A percentile compares a stretch with the other conserved stretches of the same genome.
Conservation (phyloP, 2,888 invertebrate species). For the Phragmatobia fuliginosa region DNA sequence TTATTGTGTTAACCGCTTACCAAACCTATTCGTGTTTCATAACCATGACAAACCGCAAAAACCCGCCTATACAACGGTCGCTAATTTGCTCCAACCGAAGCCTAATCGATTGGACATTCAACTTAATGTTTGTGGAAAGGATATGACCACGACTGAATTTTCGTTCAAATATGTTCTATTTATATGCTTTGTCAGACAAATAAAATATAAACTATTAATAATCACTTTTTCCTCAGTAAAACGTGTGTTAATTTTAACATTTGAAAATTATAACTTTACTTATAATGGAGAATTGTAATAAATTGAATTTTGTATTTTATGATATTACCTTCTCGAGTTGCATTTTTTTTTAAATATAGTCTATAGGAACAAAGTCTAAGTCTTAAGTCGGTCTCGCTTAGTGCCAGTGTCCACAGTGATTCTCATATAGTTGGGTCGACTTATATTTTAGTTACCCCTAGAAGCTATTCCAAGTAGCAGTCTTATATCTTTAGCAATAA, state of each 20-base stretch:
- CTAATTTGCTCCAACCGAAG: conserved; percentile 26
- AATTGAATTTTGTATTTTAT: not conserved
- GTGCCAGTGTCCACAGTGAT: no score
- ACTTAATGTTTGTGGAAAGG: conserved; percentile 43
- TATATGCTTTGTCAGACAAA: not conserved
- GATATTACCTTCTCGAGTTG: not conserved
- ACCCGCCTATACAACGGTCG: conserved; percentile 21
- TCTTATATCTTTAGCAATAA: no score
- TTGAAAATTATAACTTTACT: not conserved
- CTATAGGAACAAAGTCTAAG: no score
- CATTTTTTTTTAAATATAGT: not conserved
- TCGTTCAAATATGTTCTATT: not conserved
- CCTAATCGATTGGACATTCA: conserved; percentile 23
- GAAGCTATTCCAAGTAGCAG: no score
- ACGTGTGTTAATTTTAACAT: not conserved
- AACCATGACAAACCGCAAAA: conserved; percentile 42
- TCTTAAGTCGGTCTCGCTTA: no score
- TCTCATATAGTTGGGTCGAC: no score
- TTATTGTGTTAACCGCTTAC: conserved; percentile 29
- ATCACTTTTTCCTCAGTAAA: not conserved
- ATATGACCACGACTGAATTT: not conserved
- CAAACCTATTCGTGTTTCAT: conserved; percentile 25
- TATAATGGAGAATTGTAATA: not conserved
- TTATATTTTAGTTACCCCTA: no score
- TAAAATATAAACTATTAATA: not conserved